phyloP scores from a whole-genome alignment of 1,140 invertebrate genomes.

The Penaeus vannamei region DNA sequence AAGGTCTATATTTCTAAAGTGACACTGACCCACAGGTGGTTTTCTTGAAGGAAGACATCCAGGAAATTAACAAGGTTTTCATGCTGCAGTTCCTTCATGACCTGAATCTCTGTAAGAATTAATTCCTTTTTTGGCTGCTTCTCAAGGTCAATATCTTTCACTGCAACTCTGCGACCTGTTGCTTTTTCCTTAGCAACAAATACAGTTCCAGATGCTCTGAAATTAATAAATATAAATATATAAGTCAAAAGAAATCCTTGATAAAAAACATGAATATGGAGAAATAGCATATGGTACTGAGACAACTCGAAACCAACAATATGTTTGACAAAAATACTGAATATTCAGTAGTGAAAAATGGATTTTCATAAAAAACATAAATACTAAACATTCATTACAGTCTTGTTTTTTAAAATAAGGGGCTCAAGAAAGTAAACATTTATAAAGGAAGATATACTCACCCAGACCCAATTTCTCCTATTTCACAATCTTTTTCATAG shows the following conservation, averaged over 20 bases:
- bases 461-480: conserved; percentile 93
- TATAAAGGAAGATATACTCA: conserved; percentile 63
- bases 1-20: not conserved
- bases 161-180: conserved; percentile 85
- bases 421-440: conserved; percentile 35
- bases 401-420: conserved; percentile 8
- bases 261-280: not conserved
- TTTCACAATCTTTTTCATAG: conserved; percentile 87
- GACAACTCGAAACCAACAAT: not conserved
- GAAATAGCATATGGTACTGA: conserved; percentile 33
- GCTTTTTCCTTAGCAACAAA: conserved; percentile 87
- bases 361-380: not conserved
- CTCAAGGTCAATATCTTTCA: conserved; percentile 95
- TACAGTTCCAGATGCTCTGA: conserved; percentile 87
- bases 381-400: not conserved
- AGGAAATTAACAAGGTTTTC: conserved; percentile 98
- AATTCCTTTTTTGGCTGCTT: conserved; percentile 96
- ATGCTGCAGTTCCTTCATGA: conserved; percentile 94
- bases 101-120: conserved; percentile 94
- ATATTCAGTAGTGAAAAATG: not conserved
- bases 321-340: conserved; percentile 25
- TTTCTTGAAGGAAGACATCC: conserved; percentile 90
- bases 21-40: conserved; percentile 88
- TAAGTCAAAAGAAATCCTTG: conserved; percentile 25
- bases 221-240: conserved; percentile 52